These are phyloP conservation scores for Sciurus carolinensis DNA, from an alignment of 2,797 vertebrate genomes.

Conservation along the genomic window DNA sequence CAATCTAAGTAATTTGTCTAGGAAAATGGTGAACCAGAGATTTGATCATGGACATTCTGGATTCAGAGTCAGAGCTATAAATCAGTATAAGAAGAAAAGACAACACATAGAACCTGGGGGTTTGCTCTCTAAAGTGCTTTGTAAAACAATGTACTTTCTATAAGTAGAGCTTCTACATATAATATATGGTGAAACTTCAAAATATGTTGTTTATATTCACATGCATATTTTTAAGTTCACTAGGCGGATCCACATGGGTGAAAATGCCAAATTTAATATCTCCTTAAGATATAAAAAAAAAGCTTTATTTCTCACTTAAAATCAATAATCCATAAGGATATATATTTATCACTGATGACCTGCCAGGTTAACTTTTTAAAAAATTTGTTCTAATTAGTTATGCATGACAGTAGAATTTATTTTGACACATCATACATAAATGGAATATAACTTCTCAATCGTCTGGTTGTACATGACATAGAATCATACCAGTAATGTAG, in stretches of 20 bases:
- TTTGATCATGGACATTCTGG: neutral
- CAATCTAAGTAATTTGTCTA: neutral
- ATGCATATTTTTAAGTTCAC: neutral
- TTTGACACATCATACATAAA: too few species aligned
- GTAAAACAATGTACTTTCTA: neutral
- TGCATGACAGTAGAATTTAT: too few species aligned
- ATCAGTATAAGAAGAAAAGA: neutral
- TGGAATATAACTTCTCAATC: too few species aligned
- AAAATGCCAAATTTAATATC: neutral
- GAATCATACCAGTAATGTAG: too few species aligned
- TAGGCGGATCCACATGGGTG: neutral
- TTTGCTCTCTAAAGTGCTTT: neutral
- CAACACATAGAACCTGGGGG: neutral
- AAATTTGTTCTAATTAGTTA: too few species aligned
- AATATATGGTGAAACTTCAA: neutral
- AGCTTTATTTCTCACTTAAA: slow-evolving; percentile 2
- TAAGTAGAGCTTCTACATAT: neutral
- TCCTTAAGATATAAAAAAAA: neutral
- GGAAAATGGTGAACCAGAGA: neutral
- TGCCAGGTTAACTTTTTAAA: neutral
- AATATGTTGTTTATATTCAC: neutral
- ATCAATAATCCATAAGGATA: neutral
- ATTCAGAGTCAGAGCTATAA: slow-evolving; percentile 30
- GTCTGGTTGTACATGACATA: too few species aligned
- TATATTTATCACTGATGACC: neutral